Percentiles rank a stretch among this genome's conserved stretches.
Conservation (phyloP, 2,113 vertebrate genomes). For the Formicarius rufipectus region DNA sequence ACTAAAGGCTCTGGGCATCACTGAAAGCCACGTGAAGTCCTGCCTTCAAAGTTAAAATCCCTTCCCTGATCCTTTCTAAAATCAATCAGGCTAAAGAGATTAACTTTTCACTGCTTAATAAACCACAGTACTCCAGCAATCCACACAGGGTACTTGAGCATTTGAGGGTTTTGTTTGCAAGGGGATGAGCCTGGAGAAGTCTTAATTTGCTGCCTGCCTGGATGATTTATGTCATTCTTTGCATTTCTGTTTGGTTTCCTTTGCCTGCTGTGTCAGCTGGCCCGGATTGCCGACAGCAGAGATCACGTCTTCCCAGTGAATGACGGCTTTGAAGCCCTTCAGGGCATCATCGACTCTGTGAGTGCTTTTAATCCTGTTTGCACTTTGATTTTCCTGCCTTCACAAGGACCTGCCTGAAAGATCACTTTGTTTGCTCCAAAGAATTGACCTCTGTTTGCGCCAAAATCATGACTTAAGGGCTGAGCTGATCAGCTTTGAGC, state of each 20-base stretch:
- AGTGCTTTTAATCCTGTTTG: slow-evolving; percentile 54
- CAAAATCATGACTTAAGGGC: not conserved
- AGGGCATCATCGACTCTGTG: slow-evolving; percentile 95
- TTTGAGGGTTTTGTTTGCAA: not conserved
- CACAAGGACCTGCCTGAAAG: not conserved
- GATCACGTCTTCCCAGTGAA: slow-evolving; percentile 98
- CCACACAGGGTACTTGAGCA: not conserved
- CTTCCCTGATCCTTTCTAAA: not conserved
- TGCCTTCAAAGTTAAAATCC: not conserved
- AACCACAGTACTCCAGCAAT: not conserved
- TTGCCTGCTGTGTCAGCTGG: slow-evolving; percentile 78
- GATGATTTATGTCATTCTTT: not conserved
- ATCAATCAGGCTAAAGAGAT: not conserved
- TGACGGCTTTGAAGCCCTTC: slow-evolving; percentile 93
- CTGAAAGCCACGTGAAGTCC: not conserved
- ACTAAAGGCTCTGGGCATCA: not conserved
- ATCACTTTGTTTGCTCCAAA: not conserved
- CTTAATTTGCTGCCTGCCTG: not conserved
- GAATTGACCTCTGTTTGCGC: not conserved
- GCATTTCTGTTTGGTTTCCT: not conserved
- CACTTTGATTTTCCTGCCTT: not conserved
- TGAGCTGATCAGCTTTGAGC: not conserved
- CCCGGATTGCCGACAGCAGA: slow-evolving; percentile 96
- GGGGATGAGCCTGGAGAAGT: not conserved
- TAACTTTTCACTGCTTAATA: not conserved